Percentiles rank a stretch among this genome's conserved stretches.
phyloP scores from a whole-genome alignment of 1,140 invertebrate genomes.

The Lysiphlebus fabarum region DNA sequence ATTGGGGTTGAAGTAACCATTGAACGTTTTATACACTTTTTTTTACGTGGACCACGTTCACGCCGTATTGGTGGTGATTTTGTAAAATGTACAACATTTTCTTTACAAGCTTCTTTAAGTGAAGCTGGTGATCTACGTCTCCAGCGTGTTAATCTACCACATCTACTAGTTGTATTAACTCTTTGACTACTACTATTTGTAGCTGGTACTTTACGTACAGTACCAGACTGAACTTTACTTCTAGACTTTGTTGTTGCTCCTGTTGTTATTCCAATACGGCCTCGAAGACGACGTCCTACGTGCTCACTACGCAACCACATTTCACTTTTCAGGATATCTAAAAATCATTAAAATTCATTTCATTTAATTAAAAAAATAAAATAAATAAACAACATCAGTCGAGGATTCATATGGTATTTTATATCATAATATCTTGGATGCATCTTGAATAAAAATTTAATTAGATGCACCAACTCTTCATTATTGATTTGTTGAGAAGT shows the following conservation, averaged over 20 bases:
- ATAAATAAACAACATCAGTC: neutral
- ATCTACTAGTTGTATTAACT: slow-evolving; percentile 45
- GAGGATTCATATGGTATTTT: neutral
- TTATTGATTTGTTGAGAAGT: slow-evolving; percentile 19
- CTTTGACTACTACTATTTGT: slow-evolving; percentile 44
- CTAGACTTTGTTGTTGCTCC: slow-evolving; percentile 33
- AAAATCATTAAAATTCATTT: slow-evolving; percentile 23
- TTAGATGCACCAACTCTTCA: neutral
- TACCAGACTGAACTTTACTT: slow-evolving; percentile 40
- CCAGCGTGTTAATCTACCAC: slow-evolving; percentile 48
- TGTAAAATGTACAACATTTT: slow-evolving; percentile 53
- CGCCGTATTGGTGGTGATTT: slow-evolving; percentile 47
- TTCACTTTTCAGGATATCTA: slow-evolving; percentile 14
- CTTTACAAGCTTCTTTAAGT: slow-evolving; percentile 54
- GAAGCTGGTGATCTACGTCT: slow-evolving; percentile 46
- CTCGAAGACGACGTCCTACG: slow-evolving; percentile 49
- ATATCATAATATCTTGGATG: neutral
- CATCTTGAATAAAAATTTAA: neutral
- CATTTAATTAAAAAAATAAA: slow-evolving; percentile 7
- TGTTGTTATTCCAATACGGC: slow-evolving; percentile 40
- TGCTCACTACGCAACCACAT: slow-evolving; percentile 54
- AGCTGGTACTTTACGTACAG: slow-evolving; percentile 46
- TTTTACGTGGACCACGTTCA: slow-evolving; percentile 44
- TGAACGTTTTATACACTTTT: slow-evolving; percentile 52
- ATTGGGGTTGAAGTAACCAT: slow-evolving; percentile 53